Percentiles rank a stretch among this genome's conserved stretches.
These are phyloP conservation scores for Exephanes ischioxanthus DNA, from an alignment of 2,888 invertebrate species.

Conservation along the genomic window DNA sequence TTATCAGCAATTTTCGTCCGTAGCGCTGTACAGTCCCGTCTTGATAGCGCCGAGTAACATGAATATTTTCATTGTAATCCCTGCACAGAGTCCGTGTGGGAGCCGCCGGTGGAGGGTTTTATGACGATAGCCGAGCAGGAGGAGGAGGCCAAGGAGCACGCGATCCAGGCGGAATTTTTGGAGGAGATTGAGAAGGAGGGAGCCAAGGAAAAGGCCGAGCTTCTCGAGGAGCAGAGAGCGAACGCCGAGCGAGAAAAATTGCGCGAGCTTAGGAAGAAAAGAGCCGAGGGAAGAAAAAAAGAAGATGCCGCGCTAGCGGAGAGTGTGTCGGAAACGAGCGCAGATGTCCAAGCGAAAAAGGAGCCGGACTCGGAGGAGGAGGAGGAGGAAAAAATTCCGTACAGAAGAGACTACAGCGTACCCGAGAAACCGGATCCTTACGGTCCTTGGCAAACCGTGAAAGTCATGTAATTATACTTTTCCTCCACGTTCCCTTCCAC, in stretches of 20 bases:
- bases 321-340: constrained; percentile 61
- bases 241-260: constrained; percentile 80
- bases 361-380: constrained; percentile 78
- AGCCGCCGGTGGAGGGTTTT: constrained; percentile 90
- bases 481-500: background rate
- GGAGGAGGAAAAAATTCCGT: constrained; percentile 81
- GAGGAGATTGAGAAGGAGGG: constrained; percentile 85
- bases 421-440: constrained; percentile 89
- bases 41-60: constrained; percentile 14
- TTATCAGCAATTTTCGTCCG: constrained; percentile 32
- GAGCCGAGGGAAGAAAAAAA: constrained; percentile 85
- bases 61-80: constrained; percentile 35
- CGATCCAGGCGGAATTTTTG: constrained; percentile 84
- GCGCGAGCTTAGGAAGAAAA: constrained; percentile 83
- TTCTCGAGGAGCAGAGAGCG: constrained; percentile 82
- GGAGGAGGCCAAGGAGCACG: constrained; percentile 85
- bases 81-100: constrained; percentile 91
- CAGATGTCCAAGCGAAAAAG: constrained; percentile 55
- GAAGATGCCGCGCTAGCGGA: constrained; percentile 85
- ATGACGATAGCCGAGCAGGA: constrained; percentile 89
- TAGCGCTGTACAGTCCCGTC: background rate
- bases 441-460: constrained; percentile 91
- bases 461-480: constrained; percentile 86
- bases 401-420: constrained; percentile 87
- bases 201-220: constrained; percentile 83